These are phyloP conservation scores for Holothuria leucospilota DNA, from an alignment of 53 echinoderm and acorn worm genomes.

Conservation along the genomic window DNA sequence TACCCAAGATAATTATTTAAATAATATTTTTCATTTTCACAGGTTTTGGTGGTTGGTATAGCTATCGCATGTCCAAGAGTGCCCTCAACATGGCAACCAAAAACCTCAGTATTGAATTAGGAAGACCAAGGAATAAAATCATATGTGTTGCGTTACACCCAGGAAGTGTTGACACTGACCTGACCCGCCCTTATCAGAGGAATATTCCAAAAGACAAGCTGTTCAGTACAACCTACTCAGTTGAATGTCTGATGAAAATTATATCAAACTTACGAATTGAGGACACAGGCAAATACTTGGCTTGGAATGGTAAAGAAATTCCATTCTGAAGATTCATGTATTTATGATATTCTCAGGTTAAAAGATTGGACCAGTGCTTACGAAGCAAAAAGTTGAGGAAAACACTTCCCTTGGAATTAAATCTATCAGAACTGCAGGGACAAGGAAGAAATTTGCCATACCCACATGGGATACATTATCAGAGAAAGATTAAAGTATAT, in stretches of 20 bases:
- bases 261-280: slow-evolving; percentile 65
- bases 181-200: slow-evolving; percentile 85
- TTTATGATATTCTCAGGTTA: not conserved
- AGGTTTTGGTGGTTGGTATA: slow-evolving; percentile 95
- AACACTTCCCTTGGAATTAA: too few species aligned
- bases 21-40: not conserved
- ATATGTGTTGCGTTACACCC: slow-evolving; percentile 87
- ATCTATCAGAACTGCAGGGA: too few species aligned
- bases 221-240: slow-evolving; percentile 74
- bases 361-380: too few species aligned
- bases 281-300: slow-evolving; percentile 82
- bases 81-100: slow-evolving; percentile 98
- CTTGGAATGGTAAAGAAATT: slow-evolving; percentile 78
- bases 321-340: slow-evolving; percentile 54
- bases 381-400: too few species aligned
- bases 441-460: too few species aligned
- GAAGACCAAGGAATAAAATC: slow-evolving; percentile 63
- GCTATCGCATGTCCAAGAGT: slow-evolving; percentile 93
- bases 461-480: too few species aligned
- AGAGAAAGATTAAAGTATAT: too few species aligned
- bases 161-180: slow-evolving; percentile 84
- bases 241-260: slow-evolving; percentile 64
- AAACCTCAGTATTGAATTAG: slow-evolving; percentile 88
- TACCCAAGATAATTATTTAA: too few species aligned
- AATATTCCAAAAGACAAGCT: slow-evolving; percentile 77